Percentiles rank a stretch among this genome's conserved stretches.
Evolutionary conservation across 2,113 vertebrate species (phyloP).

Genomic region (Sitta europaea): DNA sequence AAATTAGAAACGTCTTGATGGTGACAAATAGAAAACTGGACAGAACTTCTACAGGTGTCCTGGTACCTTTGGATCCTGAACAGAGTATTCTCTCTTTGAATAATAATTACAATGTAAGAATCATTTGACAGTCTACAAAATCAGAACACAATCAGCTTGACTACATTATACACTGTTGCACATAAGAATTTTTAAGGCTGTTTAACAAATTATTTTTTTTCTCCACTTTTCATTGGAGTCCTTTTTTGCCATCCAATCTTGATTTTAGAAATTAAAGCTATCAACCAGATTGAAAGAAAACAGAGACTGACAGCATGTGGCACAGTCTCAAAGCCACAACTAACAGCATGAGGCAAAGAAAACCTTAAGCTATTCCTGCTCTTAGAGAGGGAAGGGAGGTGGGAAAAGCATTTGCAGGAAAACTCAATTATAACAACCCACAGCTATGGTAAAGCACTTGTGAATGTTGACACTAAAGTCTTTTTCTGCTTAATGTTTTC

Average conservation of each 20-base stretch:
- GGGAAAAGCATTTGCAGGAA: constrained; percentile 57
- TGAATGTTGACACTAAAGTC: constrained; percentile 75
- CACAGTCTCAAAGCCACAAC: constrained; percentile 74
- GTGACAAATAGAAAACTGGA: background rate
- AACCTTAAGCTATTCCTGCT: constrained; percentile 73
- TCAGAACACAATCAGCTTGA: constrained; percentile 33
- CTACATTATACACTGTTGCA: background rate
- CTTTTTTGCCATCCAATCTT: constrained; percentile 73
- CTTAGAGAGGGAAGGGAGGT: constrained; percentile 42
- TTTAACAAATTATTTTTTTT: constrained; percentile 67
- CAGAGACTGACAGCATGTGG: constrained; percentile 75
- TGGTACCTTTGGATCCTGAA: background rate
- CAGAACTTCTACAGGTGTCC: background rate
- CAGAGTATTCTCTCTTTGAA: background rate
- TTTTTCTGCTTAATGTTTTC: constrained; percentile 81
- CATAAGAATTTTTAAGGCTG: constrained; percentile 58
- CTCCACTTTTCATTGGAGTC: constrained; percentile 69
- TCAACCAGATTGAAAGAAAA: constrained; percentile 75
- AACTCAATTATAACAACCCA: constrained; percentile 72
- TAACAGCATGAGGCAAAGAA: constrained; percentile 75
- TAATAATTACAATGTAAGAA: constrained; percentile 35
- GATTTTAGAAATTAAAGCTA: constrained; percentile 80
- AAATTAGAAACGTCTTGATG: background rate
- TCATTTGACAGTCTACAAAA: constrained; percentile 44
- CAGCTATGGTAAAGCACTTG: constrained; percentile 66